Evolutionary conservation across 2,113 vertebrate species (phyloP), one percentile per base, ranked within the genome.

Genomic region (Eolophus roseicapilla): DNA sequence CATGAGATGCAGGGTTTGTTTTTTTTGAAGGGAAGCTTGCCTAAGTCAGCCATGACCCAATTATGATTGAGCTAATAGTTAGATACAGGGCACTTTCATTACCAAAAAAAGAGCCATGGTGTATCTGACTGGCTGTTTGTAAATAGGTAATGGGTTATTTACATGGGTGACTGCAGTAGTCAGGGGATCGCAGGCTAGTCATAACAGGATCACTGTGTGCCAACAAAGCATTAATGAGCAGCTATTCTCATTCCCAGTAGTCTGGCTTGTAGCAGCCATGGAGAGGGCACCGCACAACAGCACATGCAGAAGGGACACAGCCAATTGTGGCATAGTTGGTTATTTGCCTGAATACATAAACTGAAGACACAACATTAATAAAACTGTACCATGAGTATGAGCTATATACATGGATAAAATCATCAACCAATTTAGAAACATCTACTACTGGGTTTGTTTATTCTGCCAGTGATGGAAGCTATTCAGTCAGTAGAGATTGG

Each of bases 111-210:
- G 37, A 82, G 6, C 9, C 39, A 31, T 19, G 17, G 23, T 75
- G 19, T 62, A 37, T 86, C 77, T 86, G 3, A 1, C 12, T 82
- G 62, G 14, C 62, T 95, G 73, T 43, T 86, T 92, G n/a, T 70
- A 92, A 81, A 64, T 60, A 75, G 55, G 80, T 81, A 95, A 91
- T 69, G 69, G 91, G 74, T 91, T 96, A 68, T 92, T 91, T 95
- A 79, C 64, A 44, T 16, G 60, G 31, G 81, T 84, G 69, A 89
- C 67, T 76, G 77, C 35, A 52, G 65, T 65, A 91, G 74, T 87
- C 91, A 87, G 74, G 47, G 70, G 50, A 91, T 95, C 91, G 69
- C 41, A 89, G 69, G 77, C 62, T 95, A 84, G 92, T 92, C 55
- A 59, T 43, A 87, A 33, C 29, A 64, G 55, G 65, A 44, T 71